A percentile compares a stretch with the other conserved stretches of the same genome.
Evolutionary conservation across 2,888 invertebrate genomes (phyloP).

Genomic region (Cryptocheilus praepositus): DNA sequence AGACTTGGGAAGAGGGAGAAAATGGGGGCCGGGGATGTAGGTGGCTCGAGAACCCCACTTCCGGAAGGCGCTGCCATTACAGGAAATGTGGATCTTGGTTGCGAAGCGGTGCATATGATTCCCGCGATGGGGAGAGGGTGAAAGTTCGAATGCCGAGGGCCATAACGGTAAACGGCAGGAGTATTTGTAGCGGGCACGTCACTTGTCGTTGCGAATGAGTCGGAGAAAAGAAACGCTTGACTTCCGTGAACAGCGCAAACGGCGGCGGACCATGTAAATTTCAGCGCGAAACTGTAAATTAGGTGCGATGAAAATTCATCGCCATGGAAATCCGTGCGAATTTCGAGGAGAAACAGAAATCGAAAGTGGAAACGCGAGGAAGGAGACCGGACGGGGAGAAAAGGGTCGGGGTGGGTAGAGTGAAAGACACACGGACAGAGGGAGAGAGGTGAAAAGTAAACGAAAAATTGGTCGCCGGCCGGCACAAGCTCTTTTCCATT

Average conservation of each 20-base stretch:
- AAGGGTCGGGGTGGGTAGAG: not conserved
- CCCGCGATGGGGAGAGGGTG: slow-evolving; percentile 26
- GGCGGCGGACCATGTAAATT: too few relatives aligned
- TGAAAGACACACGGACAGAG: slow-evolving; percentile 6
- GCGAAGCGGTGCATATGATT: slow-evolving; percentile 68
- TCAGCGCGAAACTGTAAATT: too few relatives aligned
- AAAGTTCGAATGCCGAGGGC: slow-evolving; percentile 28
- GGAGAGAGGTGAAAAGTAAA: slow-evolving; percentile 22
- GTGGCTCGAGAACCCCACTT: slow-evolving; percentile 40
- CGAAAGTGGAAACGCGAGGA: slow-evolving; percentile 4
- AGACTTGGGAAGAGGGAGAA: too few relatives aligned
- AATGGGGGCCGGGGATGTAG: not conserved
- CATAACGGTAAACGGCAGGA: not conserved
- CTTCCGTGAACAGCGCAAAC: too few relatives aligned
- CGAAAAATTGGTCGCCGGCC: slow-evolving; percentile 6
- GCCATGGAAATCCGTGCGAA: slow-evolving; percentile 2
- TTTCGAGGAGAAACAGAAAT: not conserved
- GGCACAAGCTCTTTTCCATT: slow-evolving; percentile 34
- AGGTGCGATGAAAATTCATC: too few relatives aligned
- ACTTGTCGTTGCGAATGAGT: too few relatives aligned
- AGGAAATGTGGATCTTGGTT: slow-evolving; percentile 65
- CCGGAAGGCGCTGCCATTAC: slow-evolving; percentile 43
- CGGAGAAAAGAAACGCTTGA: too few relatives aligned
- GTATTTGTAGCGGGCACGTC: too few relatives aligned
- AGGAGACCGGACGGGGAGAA: not conserved